phyloP scores from a whole-genome alignment of 2,113 vertebrate genomes.

The Bufo gargarizans region DNA sequence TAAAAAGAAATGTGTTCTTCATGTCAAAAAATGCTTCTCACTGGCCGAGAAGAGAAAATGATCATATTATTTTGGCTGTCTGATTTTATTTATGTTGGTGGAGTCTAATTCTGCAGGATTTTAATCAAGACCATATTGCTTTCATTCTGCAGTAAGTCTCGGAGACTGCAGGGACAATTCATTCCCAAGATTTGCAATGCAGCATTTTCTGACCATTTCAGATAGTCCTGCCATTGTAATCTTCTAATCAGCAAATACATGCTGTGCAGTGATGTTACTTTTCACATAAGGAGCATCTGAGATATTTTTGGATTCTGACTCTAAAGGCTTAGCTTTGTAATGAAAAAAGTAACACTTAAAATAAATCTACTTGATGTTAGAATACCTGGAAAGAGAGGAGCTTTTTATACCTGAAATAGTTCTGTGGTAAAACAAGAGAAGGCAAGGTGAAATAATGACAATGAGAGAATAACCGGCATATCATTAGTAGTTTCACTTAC shows the following conservation, averaged over 20 bases:
- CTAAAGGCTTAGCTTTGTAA: constrained; percentile 9
- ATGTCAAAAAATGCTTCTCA: constrained; percentile 37
- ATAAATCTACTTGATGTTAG: constrained; percentile 4
- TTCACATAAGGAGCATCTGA: constrained; percentile 17
- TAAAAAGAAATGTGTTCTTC: constrained; percentile 35
- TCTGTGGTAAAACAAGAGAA: background rate
- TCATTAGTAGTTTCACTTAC: background rate
- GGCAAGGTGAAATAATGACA: background rate
- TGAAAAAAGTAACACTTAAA: constrained; percentile 8
- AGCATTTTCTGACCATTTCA: constrained; percentile 49
- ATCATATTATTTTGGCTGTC: constrained; percentile 49
- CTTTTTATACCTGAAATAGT: background rate
- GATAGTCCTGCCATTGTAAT: constrained; percentile 32
- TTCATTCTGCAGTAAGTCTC: constrained; percentile 53
- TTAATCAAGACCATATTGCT: constrained; percentile 57
- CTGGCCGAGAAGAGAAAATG: constrained; percentile 41
- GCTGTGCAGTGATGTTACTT: constrained; percentile 31
- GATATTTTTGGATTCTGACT: background rate
- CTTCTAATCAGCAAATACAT: constrained; percentile 42
- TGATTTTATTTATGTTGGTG: constrained; percentile 50
- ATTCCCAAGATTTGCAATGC: constrained; percentile 46
- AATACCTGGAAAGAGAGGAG: background rate
- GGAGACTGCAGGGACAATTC: constrained; percentile 53
- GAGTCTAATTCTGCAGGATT: constrained; percentile 57
- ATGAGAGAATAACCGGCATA: background rate